Conservation (phyloP, 2,797 vertebrate species). For the Dryobates pubescens region DNA sequence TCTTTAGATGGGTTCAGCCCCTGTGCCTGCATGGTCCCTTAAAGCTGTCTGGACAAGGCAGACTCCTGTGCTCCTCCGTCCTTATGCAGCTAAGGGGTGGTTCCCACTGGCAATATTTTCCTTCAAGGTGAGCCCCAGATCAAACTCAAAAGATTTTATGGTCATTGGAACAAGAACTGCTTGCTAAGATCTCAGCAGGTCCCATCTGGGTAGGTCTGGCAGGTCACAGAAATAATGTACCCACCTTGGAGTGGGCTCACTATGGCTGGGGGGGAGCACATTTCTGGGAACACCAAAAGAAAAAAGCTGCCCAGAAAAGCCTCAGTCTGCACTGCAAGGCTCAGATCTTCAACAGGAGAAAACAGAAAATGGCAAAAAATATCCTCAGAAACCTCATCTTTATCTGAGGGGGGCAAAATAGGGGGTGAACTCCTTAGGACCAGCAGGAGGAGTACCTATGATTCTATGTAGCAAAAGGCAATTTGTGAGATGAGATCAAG, state of each 20-base stretch:
- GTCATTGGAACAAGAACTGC: not conserved
- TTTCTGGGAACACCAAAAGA: not conserved
- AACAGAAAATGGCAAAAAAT: not conserved
- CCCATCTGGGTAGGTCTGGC: not conserved
- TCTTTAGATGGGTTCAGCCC: not conserved
- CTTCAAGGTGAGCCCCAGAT: accelerated
- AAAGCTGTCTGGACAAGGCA: not conserved
- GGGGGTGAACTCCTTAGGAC: not conserved
- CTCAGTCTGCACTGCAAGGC: not conserved
- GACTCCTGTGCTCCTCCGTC: not conserved
- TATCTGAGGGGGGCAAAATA: not conserved
- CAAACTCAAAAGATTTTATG: not conserved
- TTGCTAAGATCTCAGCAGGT: not conserved
- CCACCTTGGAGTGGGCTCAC: not conserved
- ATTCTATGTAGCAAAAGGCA: not conserved
- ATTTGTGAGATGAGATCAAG: accelerated
- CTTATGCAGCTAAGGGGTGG: not conserved
- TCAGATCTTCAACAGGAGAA: not conserved
- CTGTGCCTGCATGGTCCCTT: not conserved
- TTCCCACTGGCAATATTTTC: not conserved
- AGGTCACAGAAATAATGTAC: not conserved
- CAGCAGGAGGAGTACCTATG: not conserved
- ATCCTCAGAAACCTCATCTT: accelerated
- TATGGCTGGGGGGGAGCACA: not conserved
- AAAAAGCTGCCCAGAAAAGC: not conserved